Evolutionary conservation across 2,113 vertebrate species (phyloP).

Genomic region (Oenanthe oenanthe): DNA sequence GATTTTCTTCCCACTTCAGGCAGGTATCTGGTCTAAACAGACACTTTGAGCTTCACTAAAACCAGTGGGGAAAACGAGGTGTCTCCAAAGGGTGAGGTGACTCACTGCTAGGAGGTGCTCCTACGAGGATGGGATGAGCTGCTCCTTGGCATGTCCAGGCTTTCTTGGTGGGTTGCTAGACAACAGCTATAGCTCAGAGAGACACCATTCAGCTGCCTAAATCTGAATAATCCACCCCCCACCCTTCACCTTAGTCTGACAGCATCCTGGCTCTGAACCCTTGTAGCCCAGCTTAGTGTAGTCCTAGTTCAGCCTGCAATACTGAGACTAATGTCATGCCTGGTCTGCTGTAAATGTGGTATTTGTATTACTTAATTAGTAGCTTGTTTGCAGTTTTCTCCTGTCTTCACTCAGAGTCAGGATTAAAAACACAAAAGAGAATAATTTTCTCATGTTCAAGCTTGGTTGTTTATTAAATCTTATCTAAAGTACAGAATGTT

Average conservation of each 20-base stretch:
- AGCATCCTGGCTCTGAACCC: not conserved
- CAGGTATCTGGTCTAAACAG: not conserved
- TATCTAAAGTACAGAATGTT: too few species aligned
- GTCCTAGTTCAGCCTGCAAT: not conserved
- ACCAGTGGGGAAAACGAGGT: not conserved
- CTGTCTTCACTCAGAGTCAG: too few species aligned
- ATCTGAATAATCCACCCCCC: not conserved
- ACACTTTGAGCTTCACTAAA: not conserved
- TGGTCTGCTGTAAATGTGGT: too few species aligned
- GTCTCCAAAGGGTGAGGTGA: not conserved
- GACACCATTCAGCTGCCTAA: not conserved
- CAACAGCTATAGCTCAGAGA: not conserved
- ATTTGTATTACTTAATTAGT: too few species aligned
- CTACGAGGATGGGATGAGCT: rapidly evolving
- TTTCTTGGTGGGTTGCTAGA: not conserved
- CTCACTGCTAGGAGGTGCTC: not conserved
- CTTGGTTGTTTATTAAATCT: too few species aligned
- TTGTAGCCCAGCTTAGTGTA: not conserved
- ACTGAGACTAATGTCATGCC: rapidly evolving
- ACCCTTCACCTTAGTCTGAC: not conserved
- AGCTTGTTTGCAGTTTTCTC: too few species aligned
- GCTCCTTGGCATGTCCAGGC: not conserved
- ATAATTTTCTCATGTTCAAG: too few species aligned
- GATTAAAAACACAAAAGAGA: too few species aligned
- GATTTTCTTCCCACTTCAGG: not conserved